phyloP scores from a whole-genome alignment of 2,888 invertebrate genomes.

The Sylvicola cinctus region DNA sequence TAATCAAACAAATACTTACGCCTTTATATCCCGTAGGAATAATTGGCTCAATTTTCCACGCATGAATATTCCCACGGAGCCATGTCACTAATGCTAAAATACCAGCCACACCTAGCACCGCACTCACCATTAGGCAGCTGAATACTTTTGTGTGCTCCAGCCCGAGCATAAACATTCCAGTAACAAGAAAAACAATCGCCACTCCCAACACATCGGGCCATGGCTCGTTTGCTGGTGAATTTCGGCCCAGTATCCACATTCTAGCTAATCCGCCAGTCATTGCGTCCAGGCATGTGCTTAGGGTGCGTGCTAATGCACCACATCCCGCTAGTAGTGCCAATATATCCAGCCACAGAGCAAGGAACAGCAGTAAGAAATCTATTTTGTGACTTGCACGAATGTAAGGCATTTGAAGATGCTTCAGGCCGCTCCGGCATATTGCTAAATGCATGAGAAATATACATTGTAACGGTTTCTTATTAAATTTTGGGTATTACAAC shows the following conservation, averaged over 20 bases:
- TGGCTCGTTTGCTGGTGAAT: slow-evolving; percentile 27
- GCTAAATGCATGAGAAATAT: slow-evolving; percentile 11
- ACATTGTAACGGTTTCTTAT: not conserved
- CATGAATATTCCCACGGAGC: slow-evolving; percentile 17
- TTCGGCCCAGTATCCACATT: slow-evolving; percentile 28
- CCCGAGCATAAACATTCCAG: slow-evolving; percentile 34
- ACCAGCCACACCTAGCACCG: slow-evolving; percentile 22
- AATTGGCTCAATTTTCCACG: slow-evolving; percentile 20
- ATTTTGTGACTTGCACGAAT: slow-evolving; percentile 25
- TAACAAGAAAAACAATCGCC: slow-evolving; percentile 30
- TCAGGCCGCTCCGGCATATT: slow-evolving; percentile 20
- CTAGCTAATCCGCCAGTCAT: slow-evolving; percentile 32
- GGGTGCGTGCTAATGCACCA: slow-evolving; percentile 30
- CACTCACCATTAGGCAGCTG: slow-evolving; percentile 21
- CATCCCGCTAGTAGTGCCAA: slow-evolving; percentile 30
- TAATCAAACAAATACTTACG: too few relatives aligned
- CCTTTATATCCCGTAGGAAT: slow-evolving; percentile 22
- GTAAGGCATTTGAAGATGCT: slow-evolving; percentile 24
- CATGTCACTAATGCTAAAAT: slow-evolving; percentile 20
- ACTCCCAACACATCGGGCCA: slow-evolving; percentile 37
- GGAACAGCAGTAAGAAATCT: slow-evolving; percentile 25
- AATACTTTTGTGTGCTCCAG: slow-evolving; percentile 28
- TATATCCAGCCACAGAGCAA: slow-evolving; percentile 32
- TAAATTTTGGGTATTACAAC: too few relatives aligned
- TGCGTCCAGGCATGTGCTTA: slow-evolving; percentile 35